These are phyloP conservation scores for Bimastos eiseni DNA, from an alignment of 2,888 invertebrate species.

Conservation along the genomic window DNA sequence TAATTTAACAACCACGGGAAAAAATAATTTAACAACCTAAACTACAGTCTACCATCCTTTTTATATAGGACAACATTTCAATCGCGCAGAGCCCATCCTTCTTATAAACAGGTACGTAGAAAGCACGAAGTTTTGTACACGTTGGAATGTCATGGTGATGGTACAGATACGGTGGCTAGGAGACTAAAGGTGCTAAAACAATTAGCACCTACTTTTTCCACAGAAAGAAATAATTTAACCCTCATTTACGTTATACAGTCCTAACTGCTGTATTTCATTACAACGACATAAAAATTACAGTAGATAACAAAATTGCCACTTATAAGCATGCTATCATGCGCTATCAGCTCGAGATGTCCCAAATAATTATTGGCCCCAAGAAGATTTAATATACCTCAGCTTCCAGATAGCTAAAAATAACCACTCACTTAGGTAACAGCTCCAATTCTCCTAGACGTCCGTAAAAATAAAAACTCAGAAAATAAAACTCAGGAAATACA, in stretches of 20 bases:
- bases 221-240: background rate
- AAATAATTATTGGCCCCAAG: background rate
- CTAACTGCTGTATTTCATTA: background rate
- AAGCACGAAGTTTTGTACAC: too few species aligned
- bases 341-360: background rate
- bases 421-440: background rate
- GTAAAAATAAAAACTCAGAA: background rate
- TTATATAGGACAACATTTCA: too few species aligned
- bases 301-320: background rate
- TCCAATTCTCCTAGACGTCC: background rate
- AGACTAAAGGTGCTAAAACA: too few species aligned
- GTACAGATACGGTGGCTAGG: too few species aligned
- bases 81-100: too few species aligned
- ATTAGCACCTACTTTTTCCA: too few species aligned
- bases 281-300: background rate
- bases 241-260: background rate
- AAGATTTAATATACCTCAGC: background rate
- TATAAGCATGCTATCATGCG: background rate
- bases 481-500: slow-evolving; percentile 5
- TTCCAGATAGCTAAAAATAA: background rate
- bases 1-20: too few species aligned
- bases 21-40: too few species aligned
- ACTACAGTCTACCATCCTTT: too few species aligned
- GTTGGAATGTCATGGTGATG: too few species aligned
- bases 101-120: too few species aligned